Conservation (phyloP, 2,797 vertebrate species). For the Gephyroberyx darwinii region DNA sequence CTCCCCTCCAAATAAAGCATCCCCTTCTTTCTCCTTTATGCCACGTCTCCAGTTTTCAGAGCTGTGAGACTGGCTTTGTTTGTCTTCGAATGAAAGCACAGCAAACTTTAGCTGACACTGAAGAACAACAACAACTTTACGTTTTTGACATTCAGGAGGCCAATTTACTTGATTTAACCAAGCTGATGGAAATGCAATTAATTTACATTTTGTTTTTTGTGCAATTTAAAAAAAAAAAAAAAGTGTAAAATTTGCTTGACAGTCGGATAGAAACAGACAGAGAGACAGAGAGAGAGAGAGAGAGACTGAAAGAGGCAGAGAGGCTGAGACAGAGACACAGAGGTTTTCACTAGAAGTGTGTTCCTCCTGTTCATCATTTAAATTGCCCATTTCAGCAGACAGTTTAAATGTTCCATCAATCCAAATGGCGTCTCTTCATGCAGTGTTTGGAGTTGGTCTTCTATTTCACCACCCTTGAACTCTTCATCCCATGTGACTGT, state of each 20-base stretch:
- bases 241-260: constrained; percentile 36
- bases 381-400: constrained; percentile 16
- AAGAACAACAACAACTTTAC: constrained; percentile 14
- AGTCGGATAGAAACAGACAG: constrained; percentile 20
- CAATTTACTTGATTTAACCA: constrained; percentile 45
- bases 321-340: neutral
- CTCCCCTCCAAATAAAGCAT: constrained; percentile 24
- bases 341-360: neutral
- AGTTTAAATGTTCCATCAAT: constrained; percentile 21
- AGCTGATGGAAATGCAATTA: constrained; percentile 34
- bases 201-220: constrained; percentile 49
- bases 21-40: constrained; percentile 12
- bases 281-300: neutral
- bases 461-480: constrained; percentile 21
- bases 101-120: neutral
- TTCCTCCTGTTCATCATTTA: constrained; percentile 15
- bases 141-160: constrained; percentile 61
- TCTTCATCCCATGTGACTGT: neutral
- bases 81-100: constrained; percentile 39
- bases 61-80: constrained; percentile 3
- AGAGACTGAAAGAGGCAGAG: neutral
- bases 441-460: constrained; percentile 10
- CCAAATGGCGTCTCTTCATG: constrained; percentile 22
- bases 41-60: neutral
- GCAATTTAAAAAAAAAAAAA: constrained; percentile 60